Evolutionary conservation across 2,797 vertebrate species (phyloP).

Genomic region (Oryzias sinensis): DNA sequence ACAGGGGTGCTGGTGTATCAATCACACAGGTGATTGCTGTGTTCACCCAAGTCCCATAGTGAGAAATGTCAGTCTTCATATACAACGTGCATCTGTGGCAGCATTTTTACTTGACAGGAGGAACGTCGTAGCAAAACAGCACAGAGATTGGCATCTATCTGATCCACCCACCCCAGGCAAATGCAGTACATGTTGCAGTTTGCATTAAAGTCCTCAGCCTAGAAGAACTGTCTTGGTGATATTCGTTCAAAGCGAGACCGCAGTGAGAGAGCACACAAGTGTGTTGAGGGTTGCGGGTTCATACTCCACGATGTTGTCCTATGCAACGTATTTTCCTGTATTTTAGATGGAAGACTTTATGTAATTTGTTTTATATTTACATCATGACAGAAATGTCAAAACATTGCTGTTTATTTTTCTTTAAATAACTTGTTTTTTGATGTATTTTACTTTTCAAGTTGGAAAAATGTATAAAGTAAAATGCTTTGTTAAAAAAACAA

Average conservation of each 20-base stretch:
- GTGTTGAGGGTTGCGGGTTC: too few relatives aligned
- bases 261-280: too few relatives aligned
- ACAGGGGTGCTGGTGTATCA: constrained; percentile 31
- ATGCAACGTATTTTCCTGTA: too few relatives aligned
- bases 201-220: constrained; percentile 61
- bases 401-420: too few relatives aligned
- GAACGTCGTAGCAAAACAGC: constrained; percentile 55
- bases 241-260: constrained; percentile 58
- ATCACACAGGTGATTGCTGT: constrained; percentile 51
- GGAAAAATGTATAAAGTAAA: too few relatives aligned
- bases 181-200: constrained; percentile 55
- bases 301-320: too few relatives aligned
- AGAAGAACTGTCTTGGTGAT: constrained; percentile 54
- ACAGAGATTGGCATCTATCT: constrained; percentile 62
- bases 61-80: constrained; percentile 56
- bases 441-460: too few relatives aligned
- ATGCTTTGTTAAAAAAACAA: too few relatives aligned
- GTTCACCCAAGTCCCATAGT: constrained; percentile 51
- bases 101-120: constrained; percentile 63
- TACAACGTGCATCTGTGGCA: constrained; percentile 40
- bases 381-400: too few relatives aligned
- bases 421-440: too few relatives aligned
- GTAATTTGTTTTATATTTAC: too few relatives aligned
- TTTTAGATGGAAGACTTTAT: too few relatives aligned
- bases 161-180: constrained; percentile 45